Conservation (phyloP, 2,888 invertebrate species). For the Machimus atricapillus region DNA sequence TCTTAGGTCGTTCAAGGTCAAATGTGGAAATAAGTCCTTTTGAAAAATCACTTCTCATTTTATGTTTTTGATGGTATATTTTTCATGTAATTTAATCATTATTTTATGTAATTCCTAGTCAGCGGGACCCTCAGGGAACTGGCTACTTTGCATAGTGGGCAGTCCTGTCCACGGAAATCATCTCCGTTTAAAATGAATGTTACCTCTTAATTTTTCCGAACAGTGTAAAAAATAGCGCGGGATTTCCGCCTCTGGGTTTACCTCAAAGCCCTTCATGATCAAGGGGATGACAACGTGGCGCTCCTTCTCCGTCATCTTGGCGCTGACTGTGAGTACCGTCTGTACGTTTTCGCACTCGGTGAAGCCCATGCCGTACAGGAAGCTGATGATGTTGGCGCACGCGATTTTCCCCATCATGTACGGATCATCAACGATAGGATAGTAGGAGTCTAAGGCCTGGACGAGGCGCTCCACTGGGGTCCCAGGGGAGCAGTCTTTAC, state of each 20-base stretch:
- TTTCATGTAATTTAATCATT: too few species aligned
- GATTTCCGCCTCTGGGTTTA: constrained; percentile 18
- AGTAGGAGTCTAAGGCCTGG: constrained; percentile 93
- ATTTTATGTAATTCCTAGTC: too few species aligned
- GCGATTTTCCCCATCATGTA: constrained; percentile 94
- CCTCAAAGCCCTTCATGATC: constrained; percentile 89
- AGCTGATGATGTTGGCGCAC: constrained; percentile 91
- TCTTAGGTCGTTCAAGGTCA: too few species aligned
- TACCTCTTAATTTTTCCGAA: not conserved
- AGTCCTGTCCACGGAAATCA: not conserved
- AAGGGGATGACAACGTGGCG: constrained; percentile 88
- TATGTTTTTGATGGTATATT: too few species aligned
- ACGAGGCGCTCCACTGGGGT: constrained; percentile 84
- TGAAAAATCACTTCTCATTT: too few species aligned
- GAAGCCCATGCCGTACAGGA: constrained; percentile 94
- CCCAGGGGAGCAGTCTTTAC: constrained; percentile 86
- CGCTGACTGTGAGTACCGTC: constrained; percentile 88
- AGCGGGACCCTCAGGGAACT: too few species aligned
- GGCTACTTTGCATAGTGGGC: too few species aligned
- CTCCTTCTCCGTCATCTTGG: constrained; percentile 90
- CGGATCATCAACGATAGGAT: constrained; percentile 91
- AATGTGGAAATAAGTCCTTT: too few species aligned
- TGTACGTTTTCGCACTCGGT: constrained; percentile 94
- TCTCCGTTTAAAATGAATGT: not conserved
- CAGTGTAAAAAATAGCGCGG: not conserved